A percentile compares a stretch with the other conserved stretches of the same genome.
These are phyloP conservation scores for Ceriagrion tenellum DNA, from an alignment of 2,888 invertebrate genomes.

Conservation along the genomic window DNA sequence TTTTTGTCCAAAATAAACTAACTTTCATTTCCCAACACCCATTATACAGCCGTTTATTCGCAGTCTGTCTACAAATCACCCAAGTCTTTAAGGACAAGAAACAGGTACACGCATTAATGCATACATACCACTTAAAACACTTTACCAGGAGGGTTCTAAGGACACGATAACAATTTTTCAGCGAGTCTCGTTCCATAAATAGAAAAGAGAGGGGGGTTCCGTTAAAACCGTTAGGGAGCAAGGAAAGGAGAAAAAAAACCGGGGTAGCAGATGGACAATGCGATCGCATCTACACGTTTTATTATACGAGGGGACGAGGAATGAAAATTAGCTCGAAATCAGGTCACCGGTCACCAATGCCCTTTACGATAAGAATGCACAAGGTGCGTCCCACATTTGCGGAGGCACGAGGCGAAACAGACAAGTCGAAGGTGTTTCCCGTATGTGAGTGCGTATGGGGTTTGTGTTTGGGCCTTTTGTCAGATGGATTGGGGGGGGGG, in stretches of 20 bases:
- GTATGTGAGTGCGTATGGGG: background rate
- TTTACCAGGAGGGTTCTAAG: background rate
- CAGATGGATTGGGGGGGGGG: background rate
- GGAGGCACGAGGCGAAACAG: background rate
- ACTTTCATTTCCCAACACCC: too few relatives aligned
- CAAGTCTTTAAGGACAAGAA: too few relatives aligned
- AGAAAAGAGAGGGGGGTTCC: background rate
- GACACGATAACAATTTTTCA: background rate
- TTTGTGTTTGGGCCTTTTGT: background rate
- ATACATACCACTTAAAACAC: background rate
- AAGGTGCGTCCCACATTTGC: background rate
- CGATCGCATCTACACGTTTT: background rate
- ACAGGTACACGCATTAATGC: too few relatives aligned
- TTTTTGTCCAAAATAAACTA: too few relatives aligned
- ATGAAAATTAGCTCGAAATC: background rate
- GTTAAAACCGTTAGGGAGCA: conserved; percentile 2
- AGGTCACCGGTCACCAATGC: background rate
- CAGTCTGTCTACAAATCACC: too few relatives aligned
- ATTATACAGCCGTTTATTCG: too few relatives aligned
- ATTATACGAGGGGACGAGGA: conserved; percentile 4
- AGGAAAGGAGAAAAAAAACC: background rate
- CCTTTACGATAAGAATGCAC: conserved; percentile 23
- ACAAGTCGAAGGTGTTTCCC: too few relatives aligned
- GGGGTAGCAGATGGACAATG: background rate
- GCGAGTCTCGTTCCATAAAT: background rate